Evolutionary conservation across 2,888 invertebrate genomes (phyloP), one percentile per base, ranked within the genome.

Genomic region (Erannis defoliaria): DNA sequence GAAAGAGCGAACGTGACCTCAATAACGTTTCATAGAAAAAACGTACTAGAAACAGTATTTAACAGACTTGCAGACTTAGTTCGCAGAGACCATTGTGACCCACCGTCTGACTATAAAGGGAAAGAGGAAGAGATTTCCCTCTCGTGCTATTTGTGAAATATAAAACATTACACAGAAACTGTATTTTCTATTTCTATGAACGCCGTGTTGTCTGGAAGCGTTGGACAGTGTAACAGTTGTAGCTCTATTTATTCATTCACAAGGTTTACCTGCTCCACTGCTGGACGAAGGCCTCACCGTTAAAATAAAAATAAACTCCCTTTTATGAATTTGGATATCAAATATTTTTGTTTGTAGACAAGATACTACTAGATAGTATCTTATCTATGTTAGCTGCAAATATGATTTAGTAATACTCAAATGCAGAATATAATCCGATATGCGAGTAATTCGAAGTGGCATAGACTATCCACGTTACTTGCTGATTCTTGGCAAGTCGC

Each of bases 391-490:
- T 12, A 10, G 18, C 40, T 12, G 16, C 18, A 5, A 5, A 60
- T 23, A 45, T 29, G 29, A 29, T 9, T 29, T 45, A 45, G 16
- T 8, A 45, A 16, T 18, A 45, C 26, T 16, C 5, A 45, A 45
- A 62, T 58, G 42, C 46, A 59, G 21, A 42, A 42, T 43, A 31
- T 55, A 67, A 69, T 72, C 71, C 57, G 55, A 68, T 74, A 70
- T 67, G 65, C 61, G 55, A 64, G 55, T 73, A 72, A 74, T 71
- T 58, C 67, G 55, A 55, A 75, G 71, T 72, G 72, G 67, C 63
- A 57, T 66, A 42, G 51, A 46, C 46, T 64, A 64, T 66, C 65
- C 51, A 38, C 68, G 73, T 69, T 80, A 81, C 81, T 81, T 81
- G 79, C 62, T 58, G 64, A 56, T 62, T 29, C 12, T 67, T 81